phyloP scores from a whole-genome alignment of 2,888 invertebrate genomes.

The Lagria hirta region DNA sequence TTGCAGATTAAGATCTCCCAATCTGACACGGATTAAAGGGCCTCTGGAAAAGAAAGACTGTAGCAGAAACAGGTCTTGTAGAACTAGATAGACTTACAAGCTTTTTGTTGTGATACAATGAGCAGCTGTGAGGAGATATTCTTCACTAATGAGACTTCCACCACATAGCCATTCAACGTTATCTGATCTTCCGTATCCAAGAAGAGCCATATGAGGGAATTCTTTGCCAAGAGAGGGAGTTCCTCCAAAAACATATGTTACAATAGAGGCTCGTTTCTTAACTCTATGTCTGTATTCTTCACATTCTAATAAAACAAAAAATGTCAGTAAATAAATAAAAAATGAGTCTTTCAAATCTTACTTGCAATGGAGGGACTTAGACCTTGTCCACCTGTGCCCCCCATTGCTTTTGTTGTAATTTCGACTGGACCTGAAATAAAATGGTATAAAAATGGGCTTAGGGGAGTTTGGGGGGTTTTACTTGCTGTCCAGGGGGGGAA shows the following conservation, averaged over 20 bases:
- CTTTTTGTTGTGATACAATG: constrained; percentile 58
- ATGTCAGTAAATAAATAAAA: too few species aligned
- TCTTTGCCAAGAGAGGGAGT: constrained; percentile 38
- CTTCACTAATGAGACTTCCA: constrained; percentile 65
- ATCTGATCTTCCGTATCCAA: constrained; percentile 42
- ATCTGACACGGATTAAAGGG: constrained; percentile 49
- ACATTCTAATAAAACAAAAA: constrained; percentile 33
- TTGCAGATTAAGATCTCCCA: constrained; percentile 55
- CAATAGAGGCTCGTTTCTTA: constrained; percentile 22
- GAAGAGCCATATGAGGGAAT: constrained; percentile 51
- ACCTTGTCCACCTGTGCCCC: too few species aligned
- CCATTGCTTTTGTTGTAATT: too few species aligned
- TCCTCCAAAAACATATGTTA: constrained; percentile 39
- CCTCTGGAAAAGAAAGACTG: constrained; percentile 39
- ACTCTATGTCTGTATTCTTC: constrained; percentile 31
- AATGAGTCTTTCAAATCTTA: constrained; percentile 3
- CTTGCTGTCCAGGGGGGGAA: too few species aligned
- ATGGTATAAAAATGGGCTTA: too few species aligned
- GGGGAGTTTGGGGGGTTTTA: too few species aligned
- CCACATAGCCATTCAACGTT: constrained; percentile 62
- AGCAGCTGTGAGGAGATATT: constrained; percentile 68
- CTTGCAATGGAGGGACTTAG: constrained; percentile 3
- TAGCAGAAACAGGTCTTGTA: background rate
- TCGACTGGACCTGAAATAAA: background rate
- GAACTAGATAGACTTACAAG: constrained; percentile 35